Evolutionary conservation across 2,888 invertebrate genomes (phyloP), one percentile per base, ranked within the genome.

Genomic region (Sesia bembeciformis): DNA sequence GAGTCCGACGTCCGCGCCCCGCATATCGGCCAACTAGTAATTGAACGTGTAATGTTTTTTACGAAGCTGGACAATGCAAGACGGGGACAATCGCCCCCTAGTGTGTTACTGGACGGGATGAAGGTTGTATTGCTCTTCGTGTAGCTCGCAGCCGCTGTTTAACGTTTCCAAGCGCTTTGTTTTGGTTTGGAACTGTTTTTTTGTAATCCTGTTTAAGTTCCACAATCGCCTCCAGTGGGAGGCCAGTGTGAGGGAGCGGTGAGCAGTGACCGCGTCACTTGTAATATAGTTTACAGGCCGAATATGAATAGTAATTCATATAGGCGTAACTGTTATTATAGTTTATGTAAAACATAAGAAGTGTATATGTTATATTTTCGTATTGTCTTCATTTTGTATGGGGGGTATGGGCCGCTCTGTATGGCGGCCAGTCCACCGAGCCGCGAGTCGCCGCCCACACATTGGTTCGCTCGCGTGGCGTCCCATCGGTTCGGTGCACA

Each of bases 341-440:
- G 87, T 86, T 86, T 84, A 84, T 85, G 77, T 87, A 85, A 23
- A 86, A 72, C 80, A 74, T 88, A 87, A 83, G 86, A 85, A 81
- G 78, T 84, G 84, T 87, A 84, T 84, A 75, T 83, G 81, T 81
- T 84, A 81, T 84, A 83, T 85, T 84, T 82, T 84, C 70, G 70
- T 81, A 79, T 84, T 23, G 77, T 77, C 76, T 74, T 83, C 74
- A 72, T 83, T 80, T 81, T 74, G 8, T 72, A 70, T 62, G 65
- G 68, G 72, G 70, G 63, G 62, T 23, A 23, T 23, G 2, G 23
- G 23, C 1, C 23, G 23, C 23, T 23, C 23, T 23, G 23, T 23
- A 23, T 23, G 23, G 23, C 23, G 23, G 23, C 23, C 23, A 23
- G 23, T 23, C 1, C 2, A 23, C 23, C 23, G 23, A 23, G 23